Evolutionary conservation across 2,888 invertebrate genomes (phyloP).

Genomic region (Megaustenia siamemsis): DNA sequence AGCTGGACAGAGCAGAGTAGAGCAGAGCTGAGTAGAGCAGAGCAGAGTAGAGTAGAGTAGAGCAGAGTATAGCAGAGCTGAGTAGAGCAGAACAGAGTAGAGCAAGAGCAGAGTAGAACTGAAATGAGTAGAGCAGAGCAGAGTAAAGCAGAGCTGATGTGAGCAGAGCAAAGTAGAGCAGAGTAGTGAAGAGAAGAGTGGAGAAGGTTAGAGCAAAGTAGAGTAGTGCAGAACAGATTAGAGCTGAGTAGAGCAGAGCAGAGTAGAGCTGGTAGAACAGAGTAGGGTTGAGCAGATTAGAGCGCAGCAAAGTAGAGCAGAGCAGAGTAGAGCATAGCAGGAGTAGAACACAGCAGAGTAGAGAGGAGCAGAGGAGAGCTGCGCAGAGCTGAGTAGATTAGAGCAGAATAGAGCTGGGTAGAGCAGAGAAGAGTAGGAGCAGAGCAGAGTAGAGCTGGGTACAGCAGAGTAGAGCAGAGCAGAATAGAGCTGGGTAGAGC

Average conservation of each 20-base stretch:
- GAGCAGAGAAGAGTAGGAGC: background rate
- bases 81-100: background rate
- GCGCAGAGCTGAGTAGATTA: background rate
- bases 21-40: too few relatives aligned
- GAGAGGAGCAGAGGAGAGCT: background rate
- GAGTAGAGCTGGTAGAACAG: background rate
- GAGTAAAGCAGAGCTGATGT: background rate
- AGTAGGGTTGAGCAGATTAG: background rate
- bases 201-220: too few relatives aligned
- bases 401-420: background rate
- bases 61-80: too few relatives aligned
- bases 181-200: background rate
- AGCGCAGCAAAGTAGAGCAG: background rate
- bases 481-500: background rate
- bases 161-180: background rate
- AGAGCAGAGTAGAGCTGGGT: background rate
- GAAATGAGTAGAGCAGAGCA: background rate
- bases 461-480: background rate
- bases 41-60: too few relatives aligned
- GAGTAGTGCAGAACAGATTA: background rate
- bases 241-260: background rate
- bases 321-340: background rate
- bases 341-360: background rate
- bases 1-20: too few relatives aligned
- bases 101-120: background rate